phyloP scores from a whole-genome alignment of 2,888 invertebrate species.

The Athalia circularis region DNA sequence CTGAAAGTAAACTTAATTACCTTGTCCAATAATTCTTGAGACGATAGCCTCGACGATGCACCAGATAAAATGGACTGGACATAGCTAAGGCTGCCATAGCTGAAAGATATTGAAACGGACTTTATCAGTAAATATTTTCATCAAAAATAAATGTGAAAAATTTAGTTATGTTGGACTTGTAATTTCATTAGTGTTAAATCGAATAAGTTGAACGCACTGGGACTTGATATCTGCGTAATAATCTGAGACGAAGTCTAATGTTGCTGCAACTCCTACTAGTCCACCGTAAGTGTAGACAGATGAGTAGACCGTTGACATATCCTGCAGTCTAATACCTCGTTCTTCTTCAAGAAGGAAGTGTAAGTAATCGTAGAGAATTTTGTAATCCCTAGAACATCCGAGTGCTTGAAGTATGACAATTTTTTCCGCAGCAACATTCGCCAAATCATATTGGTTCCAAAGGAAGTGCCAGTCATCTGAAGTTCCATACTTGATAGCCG shows the following conservation, averaged over 20 bases:
- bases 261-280: conserved; percentile 81
- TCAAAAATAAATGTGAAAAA: neutral
- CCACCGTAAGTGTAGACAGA: conserved; percentile 78
- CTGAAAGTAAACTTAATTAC: neutral
- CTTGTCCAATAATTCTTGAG: conserved; percentile 52
- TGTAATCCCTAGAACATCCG: conserved; percentile 79
- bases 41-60: conserved; percentile 55
- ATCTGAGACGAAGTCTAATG: conserved; percentile 82
- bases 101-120: conserved; percentile 38
- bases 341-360: conserved; percentile 66
- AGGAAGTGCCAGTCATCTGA: conserved; percentile 79
- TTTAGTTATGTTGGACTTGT: no score
- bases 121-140: neutral
- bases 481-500: conserved; percentile 80
- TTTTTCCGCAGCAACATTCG: conserved; percentile 82
- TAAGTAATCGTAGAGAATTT: conserved; percentile 76
- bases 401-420: conserved; percentile 79
- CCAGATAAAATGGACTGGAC: conserved; percentile 55
- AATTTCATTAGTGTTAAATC: no score
- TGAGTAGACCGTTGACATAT: conserved; percentile 79
- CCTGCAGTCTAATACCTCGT: conserved; percentile 81
- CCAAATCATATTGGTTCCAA: conserved; percentile 77
- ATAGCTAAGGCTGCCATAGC: conserved; percentile 51
- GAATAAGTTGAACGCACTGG: conserved; percentile 77
- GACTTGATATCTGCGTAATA: conserved; percentile 80